A percentile compares a stretch with the other conserved stretches of the same genome.
phyloP scores from a whole-genome alignment of 2,113 vertebrate species.

The Lophius piscatorius region DNA sequence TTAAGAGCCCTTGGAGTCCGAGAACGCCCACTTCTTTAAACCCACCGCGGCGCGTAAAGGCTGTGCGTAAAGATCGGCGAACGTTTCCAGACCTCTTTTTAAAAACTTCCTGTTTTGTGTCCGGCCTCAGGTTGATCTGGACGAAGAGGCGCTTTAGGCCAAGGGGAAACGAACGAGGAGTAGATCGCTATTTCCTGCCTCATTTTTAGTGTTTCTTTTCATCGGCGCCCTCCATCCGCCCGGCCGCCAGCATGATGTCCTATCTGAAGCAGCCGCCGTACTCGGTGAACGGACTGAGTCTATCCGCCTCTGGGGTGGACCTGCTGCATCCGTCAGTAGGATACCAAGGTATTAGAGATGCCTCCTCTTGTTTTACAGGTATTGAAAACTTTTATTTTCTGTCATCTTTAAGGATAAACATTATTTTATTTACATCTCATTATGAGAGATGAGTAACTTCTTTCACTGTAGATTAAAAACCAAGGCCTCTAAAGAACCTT shows the following conservation, averaged over 20 bases:
- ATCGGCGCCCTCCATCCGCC: conserved; percentile 50
- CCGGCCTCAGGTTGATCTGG: conserved; percentile 27
- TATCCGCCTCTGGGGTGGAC: conserved; percentile 97
- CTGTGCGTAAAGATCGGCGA: conserved; percentile 47
- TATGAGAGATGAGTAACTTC: no score
- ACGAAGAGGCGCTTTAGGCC: conserved; percentile 3
- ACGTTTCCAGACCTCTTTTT: not conserved
- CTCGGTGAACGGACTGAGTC: conserved; percentile 95
- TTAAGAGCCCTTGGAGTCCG: conserved; percentile 79
- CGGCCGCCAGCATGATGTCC: conserved; percentile 97
- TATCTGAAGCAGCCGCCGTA: conserved; percentile 99
- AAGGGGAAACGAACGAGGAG: conserved; percentile 47
- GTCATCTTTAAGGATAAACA: no score
- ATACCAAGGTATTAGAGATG: conserved; percentile 88
- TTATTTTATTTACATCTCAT: no score
- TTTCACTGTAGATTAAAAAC: no score
- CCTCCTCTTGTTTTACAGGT: no score
- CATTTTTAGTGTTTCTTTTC: conserved; percentile 23
- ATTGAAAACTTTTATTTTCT: no score
- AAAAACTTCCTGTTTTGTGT: conserved; percentile 6
- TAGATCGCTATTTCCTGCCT: conserved; percentile 17
- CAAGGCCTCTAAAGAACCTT: no score
- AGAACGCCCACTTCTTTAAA: conserved; percentile 72
- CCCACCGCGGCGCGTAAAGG: conserved; percentile 65
- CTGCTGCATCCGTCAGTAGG: conserved; percentile 97